Percentiles rank a stretch among this genome's conserved stretches.
Evolutionary conservation across 2,797 vertebrate species (phyloP).

Genomic region (Leuciscus waleckii): DNA sequence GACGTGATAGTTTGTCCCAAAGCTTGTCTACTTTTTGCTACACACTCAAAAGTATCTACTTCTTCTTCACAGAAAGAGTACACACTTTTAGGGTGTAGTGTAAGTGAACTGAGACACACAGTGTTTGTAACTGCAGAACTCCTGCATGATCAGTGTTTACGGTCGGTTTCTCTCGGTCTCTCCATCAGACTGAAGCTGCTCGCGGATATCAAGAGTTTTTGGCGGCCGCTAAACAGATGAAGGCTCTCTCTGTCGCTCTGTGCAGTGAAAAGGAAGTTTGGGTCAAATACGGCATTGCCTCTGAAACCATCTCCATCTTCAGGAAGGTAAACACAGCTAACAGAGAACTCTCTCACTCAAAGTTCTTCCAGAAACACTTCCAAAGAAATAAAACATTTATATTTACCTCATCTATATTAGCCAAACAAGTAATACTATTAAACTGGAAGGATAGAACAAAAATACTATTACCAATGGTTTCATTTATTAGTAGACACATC

Average conservation of each 20-base stretch:
- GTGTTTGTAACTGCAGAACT: neutral
- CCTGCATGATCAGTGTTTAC: too few relatives aligned
- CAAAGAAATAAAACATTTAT: neutral
- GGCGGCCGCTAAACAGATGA: conserved; percentile 68
- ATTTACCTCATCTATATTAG: too few relatives aligned
- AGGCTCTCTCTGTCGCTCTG: conserved; percentile 81
- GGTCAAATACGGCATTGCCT: conserved; percentile 77
- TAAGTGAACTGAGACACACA: too few relatives aligned
- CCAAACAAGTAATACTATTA: too few relatives aligned
- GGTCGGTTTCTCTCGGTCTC: neutral
- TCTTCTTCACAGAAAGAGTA: too few relatives aligned
- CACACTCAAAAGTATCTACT: too few relatives aligned
- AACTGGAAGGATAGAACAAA: too few relatives aligned
- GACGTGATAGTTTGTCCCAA: too few relatives aligned
- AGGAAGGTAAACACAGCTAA: conserved; percentile 78
- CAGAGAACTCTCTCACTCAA: neutral
- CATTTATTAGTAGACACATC: too few relatives aligned
- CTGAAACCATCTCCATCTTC: conserved; percentile 82
- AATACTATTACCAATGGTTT: too few relatives aligned
- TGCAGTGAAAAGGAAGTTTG: conserved; percentile 80
- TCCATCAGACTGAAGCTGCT: conserved; percentile 79
- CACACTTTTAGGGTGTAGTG: too few relatives aligned
- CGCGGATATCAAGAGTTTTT: conserved; percentile 75
- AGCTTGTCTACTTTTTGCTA: too few relatives aligned
- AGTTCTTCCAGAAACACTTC: neutral